A percentile compares a stretch with the other conserved stretches of the same genome.
These are phyloP conservation scores for Gasterosteus aculeatus DNA, from an alignment of 2,113 vertebrate species.

Conservation along the genomic window DNA sequence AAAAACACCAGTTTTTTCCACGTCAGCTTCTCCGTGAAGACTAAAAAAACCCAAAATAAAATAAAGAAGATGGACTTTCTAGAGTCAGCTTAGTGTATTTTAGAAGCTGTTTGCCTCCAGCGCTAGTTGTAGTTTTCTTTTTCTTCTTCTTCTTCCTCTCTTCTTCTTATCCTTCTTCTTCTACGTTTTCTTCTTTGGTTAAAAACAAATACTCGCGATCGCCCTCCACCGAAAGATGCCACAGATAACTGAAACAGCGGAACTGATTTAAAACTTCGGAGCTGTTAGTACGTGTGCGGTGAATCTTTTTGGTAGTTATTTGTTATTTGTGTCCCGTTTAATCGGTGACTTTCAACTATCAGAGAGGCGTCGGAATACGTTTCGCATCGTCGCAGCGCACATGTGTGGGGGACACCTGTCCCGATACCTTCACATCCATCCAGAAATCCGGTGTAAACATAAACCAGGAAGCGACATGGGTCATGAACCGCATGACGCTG, in stretches of 20 bases:
- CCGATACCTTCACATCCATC: neutral
- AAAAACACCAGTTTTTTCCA: neutral
- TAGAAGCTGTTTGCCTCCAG: neutral
- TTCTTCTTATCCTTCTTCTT: constrained; percentile 44
- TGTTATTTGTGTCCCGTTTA: neutral
- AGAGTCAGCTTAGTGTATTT: neutral
- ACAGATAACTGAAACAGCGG: neutral
- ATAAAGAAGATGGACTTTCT: neutral
- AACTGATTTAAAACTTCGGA: neutral
- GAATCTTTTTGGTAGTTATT: accelerated
- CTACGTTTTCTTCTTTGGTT: neutral
- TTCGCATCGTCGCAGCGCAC: constrained; percentile 6
- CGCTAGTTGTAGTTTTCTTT: neutral
- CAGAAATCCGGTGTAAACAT: neutral
- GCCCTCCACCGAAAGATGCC: constrained; percentile 14
- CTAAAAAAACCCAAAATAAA: neutral
- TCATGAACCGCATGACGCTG: constrained; percentile 63
- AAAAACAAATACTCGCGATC: neutral
- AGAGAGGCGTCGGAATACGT: neutral
- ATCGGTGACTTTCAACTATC: accelerated
- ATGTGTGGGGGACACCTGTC: constrained; percentile 26
- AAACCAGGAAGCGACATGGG: constrained; percentile 48
- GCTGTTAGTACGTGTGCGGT: neutral
- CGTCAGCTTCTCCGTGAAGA: neutral
- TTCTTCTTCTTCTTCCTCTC: constrained; percentile 29